Evolutionary conservation across 2,797 vertebrate species (phyloP), one percentile per base, ranked within the genome.

Genomic region (Manis pentadactyla): DNA sequence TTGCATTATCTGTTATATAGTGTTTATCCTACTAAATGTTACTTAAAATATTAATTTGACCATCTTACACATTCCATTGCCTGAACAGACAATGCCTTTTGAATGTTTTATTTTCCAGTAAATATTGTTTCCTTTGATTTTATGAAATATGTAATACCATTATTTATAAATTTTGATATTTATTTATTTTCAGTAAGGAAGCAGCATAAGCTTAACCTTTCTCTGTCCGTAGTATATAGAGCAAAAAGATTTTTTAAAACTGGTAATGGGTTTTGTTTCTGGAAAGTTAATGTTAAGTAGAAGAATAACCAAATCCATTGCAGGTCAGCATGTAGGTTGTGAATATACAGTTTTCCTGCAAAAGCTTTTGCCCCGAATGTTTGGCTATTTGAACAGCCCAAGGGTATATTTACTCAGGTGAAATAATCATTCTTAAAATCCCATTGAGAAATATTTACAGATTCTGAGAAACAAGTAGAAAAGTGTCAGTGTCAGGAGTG

Each of bases 371-470:
- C 23, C 17, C 31, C 18, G 61, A 57, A 78, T 92, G 17, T 75
- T 92, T 59, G 84, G 75, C 21, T 87, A 79, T 79, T 79, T 87
- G 27, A 95, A 46, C 0, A 92, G 14, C 17, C 75, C 3, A 31
- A 83, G 53, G 39, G 12, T 59, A 55, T 90, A 90, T 84, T 81
- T 95, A 93, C 84, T 82, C 59, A 75, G 19, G 39, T 66, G 0
- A 19, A 59, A 75, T 46, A 84, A 78, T 86, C 85, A 77, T 87
- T 93, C 23, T 29, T 89, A 88, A 91, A 84, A 53, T 90, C 3
- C 29, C 49, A 49, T 86, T 86, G 31, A 66, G 8, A 64, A 59
- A 13, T 84, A 87, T 90, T 95, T 94, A 64, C 31, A 68, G 49
- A 78, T 4, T 37, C n/a, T 82, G 21, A 85, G 27, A 34, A 75